phyloP scores from a whole-genome alignment of 2,113 vertebrate species.

The Chaetodon trifascialis region DNA sequence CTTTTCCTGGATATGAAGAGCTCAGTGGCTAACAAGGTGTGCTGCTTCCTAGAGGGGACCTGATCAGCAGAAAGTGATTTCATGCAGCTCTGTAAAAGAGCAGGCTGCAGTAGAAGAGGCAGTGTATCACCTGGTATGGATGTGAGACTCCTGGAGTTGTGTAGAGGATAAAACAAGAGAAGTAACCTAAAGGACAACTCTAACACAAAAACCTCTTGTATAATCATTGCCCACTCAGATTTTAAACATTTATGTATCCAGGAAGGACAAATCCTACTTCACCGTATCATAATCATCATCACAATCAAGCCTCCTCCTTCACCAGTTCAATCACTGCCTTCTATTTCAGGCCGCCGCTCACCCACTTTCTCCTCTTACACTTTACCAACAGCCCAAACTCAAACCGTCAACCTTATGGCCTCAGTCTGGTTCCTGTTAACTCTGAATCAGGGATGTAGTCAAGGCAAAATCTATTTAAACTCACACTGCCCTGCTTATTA shows the following conservation, averaged over 20 bases:
- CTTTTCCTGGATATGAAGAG: neutral
- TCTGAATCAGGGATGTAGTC: constrained; percentile 10
- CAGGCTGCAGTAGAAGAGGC: neutral
- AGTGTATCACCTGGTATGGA: neutral
- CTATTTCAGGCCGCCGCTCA: constrained; percentile 20
- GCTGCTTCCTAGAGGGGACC: neutral
- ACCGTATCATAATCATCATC: constrained; percentile 22
- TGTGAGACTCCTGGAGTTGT: neutral
- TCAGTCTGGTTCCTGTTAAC: constrained; percentile 16
- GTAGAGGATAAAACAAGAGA: neutral
- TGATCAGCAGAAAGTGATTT: constrained; percentile 8
- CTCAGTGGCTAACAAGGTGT: neutral
- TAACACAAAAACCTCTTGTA: neutral
- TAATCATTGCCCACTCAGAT: neutral
- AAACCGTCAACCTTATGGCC: constrained; percentile 16
- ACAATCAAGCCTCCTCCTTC: constrained; percentile 26
- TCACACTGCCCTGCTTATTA: constrained; percentile 24
- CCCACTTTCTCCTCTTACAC: neutral
- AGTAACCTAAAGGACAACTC: neutral
- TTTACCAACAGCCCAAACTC: constrained; percentile 13
- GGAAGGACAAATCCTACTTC: constrained; percentile 21
- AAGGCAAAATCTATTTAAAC: constrained; percentile 15
- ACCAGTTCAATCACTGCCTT: neutral
- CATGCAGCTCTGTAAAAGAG: constrained; percentile 20
- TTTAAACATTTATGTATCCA: constrained; percentile 8